Conservation (phyloP, 2,797 vertebrate genomes). For the Champsocephalus gunnari region DNA sequence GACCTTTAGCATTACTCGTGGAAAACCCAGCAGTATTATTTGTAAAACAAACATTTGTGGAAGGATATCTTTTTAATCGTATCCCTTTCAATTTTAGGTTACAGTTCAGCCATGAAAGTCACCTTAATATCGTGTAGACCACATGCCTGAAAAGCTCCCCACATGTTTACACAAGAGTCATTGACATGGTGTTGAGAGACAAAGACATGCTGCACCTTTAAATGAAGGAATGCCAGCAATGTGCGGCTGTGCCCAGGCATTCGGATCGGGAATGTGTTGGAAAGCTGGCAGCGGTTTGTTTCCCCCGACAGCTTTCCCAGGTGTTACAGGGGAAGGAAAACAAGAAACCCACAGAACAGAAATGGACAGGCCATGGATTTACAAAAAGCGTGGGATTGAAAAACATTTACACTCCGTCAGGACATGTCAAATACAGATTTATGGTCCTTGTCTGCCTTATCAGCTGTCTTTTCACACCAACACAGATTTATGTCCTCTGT, state of each 20-base stretch:
- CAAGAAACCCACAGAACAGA: constrained; percentile 55
- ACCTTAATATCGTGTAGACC: not conserved
- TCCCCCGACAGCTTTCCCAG: constrained; percentile 77
- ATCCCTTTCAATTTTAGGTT: not conserved
- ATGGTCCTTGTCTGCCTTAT: constrained; percentile 49
- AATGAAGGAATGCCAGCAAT: constrained; percentile 74
- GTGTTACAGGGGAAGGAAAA: constrained; percentile 75
- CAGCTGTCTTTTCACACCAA: constrained; percentile 43
- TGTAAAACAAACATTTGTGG: not conserved
- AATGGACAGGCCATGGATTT: constrained; percentile 39
- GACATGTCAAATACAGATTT: constrained; percentile 63
- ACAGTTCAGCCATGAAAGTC: constrained; percentile 1
- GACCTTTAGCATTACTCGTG: not conserved
- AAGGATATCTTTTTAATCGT: not conserved
- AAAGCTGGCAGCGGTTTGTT: constrained; percentile 75
- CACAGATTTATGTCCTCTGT: constrained; percentile 54
- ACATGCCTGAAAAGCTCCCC: not conserved
- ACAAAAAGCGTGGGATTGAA: constrained; percentile 42
- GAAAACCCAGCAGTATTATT: not conserved
- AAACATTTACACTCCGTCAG: constrained; percentile 56
- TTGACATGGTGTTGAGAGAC: constrained; percentile 20
- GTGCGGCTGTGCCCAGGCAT: constrained; percentile 72
- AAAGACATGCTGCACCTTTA: constrained; percentile 71
- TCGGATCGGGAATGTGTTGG: constrained; percentile 72
- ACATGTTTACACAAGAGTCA: constrained; percentile 14